Evolutionary conservation across 2,113 vertebrate species (phyloP).

Genomic region (Siniperca knerii): DNA sequence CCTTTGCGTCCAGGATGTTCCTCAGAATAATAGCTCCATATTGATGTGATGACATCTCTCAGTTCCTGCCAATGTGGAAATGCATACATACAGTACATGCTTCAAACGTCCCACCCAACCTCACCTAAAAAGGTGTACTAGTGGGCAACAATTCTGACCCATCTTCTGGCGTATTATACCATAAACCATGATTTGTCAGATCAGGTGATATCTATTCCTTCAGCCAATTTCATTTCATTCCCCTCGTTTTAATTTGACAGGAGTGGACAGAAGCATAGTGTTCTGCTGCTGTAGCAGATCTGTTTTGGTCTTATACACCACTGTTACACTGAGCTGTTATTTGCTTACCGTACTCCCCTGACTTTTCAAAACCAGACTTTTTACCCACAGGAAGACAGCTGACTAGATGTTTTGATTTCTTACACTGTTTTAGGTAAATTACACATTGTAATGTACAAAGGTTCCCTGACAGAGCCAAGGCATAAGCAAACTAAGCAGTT

Average conservation of each 20-base stretch:
- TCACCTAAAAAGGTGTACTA: not conserved
- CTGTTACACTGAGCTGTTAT: slow-evolving; percentile 11
- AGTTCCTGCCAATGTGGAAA: not conserved
- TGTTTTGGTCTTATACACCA: not conserved
- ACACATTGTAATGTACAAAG: not conserved
- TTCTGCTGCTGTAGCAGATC: not conserved
- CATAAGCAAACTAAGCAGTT: not conserved
- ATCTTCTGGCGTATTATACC: not conserved
- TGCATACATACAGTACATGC: no score
- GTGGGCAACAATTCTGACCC: not conserved
- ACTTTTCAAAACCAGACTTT: not conserved
- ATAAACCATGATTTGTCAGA: not conserved
- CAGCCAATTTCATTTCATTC: not conserved
- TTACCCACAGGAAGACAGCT: not conserved
- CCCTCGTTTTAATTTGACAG: not conserved
- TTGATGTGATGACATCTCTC: not conserved
- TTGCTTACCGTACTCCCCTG: not conserved
- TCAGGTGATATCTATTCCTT: not conserved
- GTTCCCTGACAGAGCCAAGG: not conserved
- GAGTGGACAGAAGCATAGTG: not conserved
- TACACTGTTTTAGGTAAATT: not conserved
- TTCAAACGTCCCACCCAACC: not conserved
- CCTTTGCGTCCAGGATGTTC: not conserved
- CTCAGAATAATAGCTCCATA: not conserved
- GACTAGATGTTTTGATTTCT: not conserved